Percentiles rank a stretch among this genome's conserved stretches.
phyloP scores from a whole-genome alignment of 2,113 vertebrate species.

The Periophthalmus modestus region DNA sequence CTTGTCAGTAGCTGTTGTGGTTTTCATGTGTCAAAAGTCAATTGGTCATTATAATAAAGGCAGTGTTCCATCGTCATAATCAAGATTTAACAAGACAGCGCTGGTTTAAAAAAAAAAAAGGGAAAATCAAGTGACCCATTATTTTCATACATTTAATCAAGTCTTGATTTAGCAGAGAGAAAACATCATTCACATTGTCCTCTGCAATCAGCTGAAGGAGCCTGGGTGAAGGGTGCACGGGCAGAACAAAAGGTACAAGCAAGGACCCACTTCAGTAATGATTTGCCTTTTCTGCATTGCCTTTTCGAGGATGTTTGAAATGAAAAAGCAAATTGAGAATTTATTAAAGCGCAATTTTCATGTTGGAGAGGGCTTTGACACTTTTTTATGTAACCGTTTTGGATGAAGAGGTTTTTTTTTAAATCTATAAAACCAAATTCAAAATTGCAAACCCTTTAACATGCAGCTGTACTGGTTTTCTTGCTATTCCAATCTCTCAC shows the following conservation, averaged over 20 bases:
- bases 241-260: neutral
- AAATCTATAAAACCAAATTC: neutral
- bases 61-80: neutral
- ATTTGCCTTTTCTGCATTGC: neutral
- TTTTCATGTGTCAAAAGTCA: neutral
- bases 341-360: neutral
- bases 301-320: neutral
- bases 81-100: neutral
- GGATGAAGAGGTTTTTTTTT: neutral
- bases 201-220: constrained; percentile 11
- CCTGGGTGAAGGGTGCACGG: neutral
- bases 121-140: neutral
- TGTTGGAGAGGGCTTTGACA: neutral
- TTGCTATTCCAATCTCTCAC: neutral
- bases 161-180: neutral
- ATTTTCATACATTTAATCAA: constrained; percentile 9
- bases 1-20: neutral
- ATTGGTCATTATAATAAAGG: neutral
- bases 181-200: constrained; percentile 1
- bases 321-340: neutral
- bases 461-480: neutral
- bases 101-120: neutral
- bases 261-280: neutral
- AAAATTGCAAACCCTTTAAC: neutral
- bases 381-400: neutral